Evolutionary conservation across 1,140 invertebrate species (phyloP).

Genomic region (Anoplophora glabripennis): DNA sequence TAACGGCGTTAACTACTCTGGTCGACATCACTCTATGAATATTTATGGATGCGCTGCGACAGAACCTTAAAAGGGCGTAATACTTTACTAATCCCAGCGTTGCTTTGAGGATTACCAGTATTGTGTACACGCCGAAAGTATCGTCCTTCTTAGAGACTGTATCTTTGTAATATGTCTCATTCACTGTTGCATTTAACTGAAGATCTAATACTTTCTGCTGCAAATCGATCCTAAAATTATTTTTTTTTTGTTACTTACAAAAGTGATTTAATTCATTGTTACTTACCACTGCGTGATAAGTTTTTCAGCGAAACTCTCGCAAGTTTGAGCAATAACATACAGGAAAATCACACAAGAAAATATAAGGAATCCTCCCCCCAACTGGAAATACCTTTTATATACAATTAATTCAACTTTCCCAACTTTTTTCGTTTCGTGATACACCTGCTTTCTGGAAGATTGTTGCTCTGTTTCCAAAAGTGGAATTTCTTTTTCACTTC

Average conservation of each 20-base stretch:
- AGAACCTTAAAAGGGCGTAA: slow-evolving; percentile 51
- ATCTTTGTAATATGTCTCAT: neutral
- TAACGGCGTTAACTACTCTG: slow-evolving; percentile 58
- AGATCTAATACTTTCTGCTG: slow-evolving; percentile 13
- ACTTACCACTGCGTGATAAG: slow-evolving; percentile 28
- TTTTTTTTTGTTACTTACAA: neutral
- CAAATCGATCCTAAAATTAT: slow-evolving; percentile 16
- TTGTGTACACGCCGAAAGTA: slow-evolving; percentile 18
- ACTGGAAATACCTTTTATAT: slow-evolving; percentile 24
- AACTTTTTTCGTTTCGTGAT: slow-evolving; percentile 24
- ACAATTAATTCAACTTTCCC: slow-evolving; percentile 22
- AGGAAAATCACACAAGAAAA: slow-evolving; percentile 15
- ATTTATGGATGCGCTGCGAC: slow-evolving; percentile 61
- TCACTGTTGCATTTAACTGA: neutral
- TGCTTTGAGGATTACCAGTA: slow-evolving; percentile 10
- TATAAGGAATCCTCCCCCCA: slow-evolving; percentile 18
- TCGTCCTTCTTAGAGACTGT: slow-evolving; percentile 8
- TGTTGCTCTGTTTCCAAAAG: slow-evolving; percentile 22
- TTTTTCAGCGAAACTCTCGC: slow-evolving; percentile 18
- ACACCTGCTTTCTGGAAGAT: slow-evolving; percentile 20
- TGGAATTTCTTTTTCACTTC: neutral
- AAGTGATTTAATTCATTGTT: neutral
- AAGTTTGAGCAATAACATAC: slow-evolving; percentile 12
- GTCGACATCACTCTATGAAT: slow-evolving; percentile 66
- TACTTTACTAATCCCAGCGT: slow-evolving; percentile 34